Percentiles rank a stretch among this genome's conserved stretches.
Evolutionary conservation across 2,888 invertebrate species (phyloP).

Genomic region (Dryadula phaetusa): DNA sequence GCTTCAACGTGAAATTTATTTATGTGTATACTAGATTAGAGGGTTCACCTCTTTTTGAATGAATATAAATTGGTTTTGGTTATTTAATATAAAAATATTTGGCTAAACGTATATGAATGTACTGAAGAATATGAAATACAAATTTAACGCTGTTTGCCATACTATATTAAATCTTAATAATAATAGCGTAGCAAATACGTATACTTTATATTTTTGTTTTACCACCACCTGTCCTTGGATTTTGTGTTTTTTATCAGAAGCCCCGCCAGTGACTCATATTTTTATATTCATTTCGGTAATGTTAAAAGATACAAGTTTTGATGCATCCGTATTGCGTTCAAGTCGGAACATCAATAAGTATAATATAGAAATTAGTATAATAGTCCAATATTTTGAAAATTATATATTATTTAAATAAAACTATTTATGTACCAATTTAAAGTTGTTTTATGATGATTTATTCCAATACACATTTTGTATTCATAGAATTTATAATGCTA

Average conservation of each 20-base stretch:
- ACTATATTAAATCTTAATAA: not conserved
- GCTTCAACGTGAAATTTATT: constrained; percentile 6
- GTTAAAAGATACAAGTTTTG: constrained; percentile 4
- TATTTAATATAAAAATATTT: not conserved
- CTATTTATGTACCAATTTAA: not conserved
- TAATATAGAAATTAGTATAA: not conserved
- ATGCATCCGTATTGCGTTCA: not conserved
- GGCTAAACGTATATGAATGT: not conserved
- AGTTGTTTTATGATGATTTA: not conserved
- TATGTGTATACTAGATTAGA: too few species aligned
- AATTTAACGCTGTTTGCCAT: not conserved
- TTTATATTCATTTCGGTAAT: not conserved
- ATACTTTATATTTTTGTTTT: constrained; percentile 9
- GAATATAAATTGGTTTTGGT: not conserved
- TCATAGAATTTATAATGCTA: not conserved
- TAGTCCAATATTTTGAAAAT: not conserved
- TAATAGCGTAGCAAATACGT: not conserved
- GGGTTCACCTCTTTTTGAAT: not conserved
- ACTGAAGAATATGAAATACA: not conserved
- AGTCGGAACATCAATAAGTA: not conserved
- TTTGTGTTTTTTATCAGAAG: constrained; percentile 16
- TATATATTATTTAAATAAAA: not conserved
- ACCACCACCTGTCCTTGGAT: not conserved
- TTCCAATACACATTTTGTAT: not conserved
- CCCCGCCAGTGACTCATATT: constrained; percentile 24